phyloP scores from a whole-genome alignment of 2,888 invertebrate species.

The Pachydiplax longipennis region DNA sequence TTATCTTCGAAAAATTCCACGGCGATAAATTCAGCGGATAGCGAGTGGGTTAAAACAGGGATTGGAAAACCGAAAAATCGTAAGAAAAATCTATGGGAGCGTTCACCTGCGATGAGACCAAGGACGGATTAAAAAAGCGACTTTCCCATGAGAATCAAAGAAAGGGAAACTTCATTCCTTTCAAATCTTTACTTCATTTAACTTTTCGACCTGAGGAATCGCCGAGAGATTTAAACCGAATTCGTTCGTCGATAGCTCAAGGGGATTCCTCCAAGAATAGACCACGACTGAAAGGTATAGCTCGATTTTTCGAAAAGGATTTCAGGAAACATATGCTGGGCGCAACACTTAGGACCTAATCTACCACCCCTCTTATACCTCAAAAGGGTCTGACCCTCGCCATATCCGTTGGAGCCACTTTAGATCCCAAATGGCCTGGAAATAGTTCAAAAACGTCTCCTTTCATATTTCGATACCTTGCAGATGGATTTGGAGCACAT shows the following conservation, averaged over 20 bases:
- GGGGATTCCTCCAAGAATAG: background rate
- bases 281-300: background rate
- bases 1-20: background rate
- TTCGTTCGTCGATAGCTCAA: background rate
- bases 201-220: background rate
- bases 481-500: too few relatives aligned
- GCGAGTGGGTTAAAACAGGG: background rate
- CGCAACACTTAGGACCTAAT: too few relatives aligned
- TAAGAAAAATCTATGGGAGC: conserved; percentile 9
- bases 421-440: too few relatives aligned
- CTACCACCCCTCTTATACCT: too few relatives aligned
- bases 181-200: background rate
- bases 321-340: too few relatives aligned
- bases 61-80: conserved; percentile 5
- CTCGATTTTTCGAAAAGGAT: too few relatives aligned
- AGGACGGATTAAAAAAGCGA: background rate
- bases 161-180: background rate
- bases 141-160: background rate
- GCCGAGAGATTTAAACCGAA: background rate
- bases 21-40: background rate
- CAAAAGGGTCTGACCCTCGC: too few relatives aligned
- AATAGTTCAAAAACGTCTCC: too few relatives aligned
- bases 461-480: too few relatives aligned
- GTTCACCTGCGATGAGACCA: conserved; percentile 30
- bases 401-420: too few relatives aligned